These are phyloP conservation scores for Bellardia bayeri DNA, from an alignment of 2,888 invertebrate genomes.

Conservation along the genomic window DNA sequence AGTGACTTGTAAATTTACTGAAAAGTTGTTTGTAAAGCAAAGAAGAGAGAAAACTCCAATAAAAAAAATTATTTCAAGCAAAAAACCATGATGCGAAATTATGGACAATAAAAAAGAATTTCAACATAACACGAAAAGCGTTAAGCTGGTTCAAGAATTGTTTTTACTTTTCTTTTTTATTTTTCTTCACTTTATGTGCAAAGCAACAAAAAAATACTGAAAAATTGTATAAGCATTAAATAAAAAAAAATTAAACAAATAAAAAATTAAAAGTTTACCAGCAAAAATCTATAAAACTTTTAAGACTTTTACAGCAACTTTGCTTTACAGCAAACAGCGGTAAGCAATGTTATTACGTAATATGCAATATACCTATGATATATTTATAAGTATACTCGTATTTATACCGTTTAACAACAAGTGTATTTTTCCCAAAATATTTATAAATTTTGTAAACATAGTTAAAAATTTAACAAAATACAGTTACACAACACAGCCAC, in stretches of 20 bases:
- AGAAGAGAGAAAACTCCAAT: not conserved
- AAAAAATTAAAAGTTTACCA: conserved; percentile 17
- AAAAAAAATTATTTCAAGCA: not conserved
- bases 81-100: not conserved
- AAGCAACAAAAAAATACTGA: not conserved
- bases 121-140: conserved; percentile 30
- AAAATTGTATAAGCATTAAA: not conserved
- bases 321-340: not conserved
- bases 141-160: conserved; percentile 17
- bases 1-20: conserved; percentile 34
- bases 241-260: not conserved
- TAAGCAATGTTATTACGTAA: not conserved
- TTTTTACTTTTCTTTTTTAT: not conserved
- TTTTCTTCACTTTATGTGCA: not conserved
- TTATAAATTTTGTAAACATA: not conserved
- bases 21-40: conserved; percentile 8
- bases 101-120: conserved; percentile 17
- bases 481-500: not conserved
- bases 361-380: too few relatives aligned
- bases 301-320: conserved; percentile 22
- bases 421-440: not conserved
- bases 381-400: not conserved
- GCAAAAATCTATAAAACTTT: conserved; percentile 44
- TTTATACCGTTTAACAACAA: not conserved
- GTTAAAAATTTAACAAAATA: not conserved